Base-by-base conservation (phyloP, 2,888 invertebrate species). In the Drosophila atripex region DNA sequence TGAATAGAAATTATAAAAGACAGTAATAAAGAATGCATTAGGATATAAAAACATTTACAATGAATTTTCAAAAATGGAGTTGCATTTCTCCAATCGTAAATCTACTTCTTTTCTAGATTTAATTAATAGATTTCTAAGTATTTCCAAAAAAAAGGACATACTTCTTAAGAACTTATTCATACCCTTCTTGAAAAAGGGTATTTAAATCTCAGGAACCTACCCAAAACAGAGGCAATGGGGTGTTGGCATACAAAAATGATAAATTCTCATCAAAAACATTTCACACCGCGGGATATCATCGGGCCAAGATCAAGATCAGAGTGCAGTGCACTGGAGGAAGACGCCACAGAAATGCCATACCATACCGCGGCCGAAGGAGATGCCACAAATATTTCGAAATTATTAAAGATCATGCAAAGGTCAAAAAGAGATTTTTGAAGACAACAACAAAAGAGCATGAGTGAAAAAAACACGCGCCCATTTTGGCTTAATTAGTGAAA, bases 251-350 rank as follows among this genome's bases (percentile, higher is more conserved):
- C 73, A 64, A 70, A 61, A 78, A 87, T 87, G 85, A 88, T 85
- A 85, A 85, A 85, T 86, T 85, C 85, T 86, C 88, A 87, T 88
- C 83, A 85, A 88, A 86, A 70, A 86, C 80, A 86, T 75, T 85
- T 85, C 85, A 85, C 85, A 85, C 85, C 71, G 85, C 85, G 85
- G 85, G 85, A 77, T 73, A 88, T 88, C 85, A 83, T 60, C 65
- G 51, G 49, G 51, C 23, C 76, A 52, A 80, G 76, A 80, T 77
- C 76, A 69, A 56, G 65, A 71, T 73, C 57, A 43, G 35, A 35
- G 47, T 56, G 43, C 47, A 46, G 46, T 55, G 64, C 57, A 51
- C 45, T 57, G 61, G 23, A 46, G 38, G 41, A 39, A 54, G 56
- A 56, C 41, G 55, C 56, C 58, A 47, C 46, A 39, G 32, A 51